Evolutionary conservation across 2,797 vertebrate species (phyloP).

Genomic region (Cirrhinus mrigala): DNA sequence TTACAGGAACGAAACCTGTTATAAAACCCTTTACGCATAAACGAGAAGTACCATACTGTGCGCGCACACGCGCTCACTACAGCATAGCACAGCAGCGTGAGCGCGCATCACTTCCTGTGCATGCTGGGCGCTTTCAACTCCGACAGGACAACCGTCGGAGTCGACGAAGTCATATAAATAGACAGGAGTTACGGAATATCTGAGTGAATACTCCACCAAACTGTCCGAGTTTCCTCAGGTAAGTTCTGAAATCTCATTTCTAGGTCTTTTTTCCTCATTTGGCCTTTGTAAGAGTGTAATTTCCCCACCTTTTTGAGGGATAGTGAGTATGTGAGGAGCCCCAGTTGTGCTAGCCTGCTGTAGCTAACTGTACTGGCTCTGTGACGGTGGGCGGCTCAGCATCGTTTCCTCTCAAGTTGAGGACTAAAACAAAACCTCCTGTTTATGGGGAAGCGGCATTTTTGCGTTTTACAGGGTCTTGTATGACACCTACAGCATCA

Average conservation of each 20-base stretch:
- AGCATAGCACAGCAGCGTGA: background rate
- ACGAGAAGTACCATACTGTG: background rate
- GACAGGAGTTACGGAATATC: background rate
- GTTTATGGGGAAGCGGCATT: background rate
- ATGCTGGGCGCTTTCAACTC: constrained; percentile 45
- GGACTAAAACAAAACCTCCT: background rate
- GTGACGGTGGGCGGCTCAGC: background rate
- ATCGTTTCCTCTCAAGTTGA: constrained; percentile 24
- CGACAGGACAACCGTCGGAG: constrained; percentile 29
- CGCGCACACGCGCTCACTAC: background rate
- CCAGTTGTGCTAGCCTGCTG: constrained; percentile 50
- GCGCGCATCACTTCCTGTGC: constrained; percentile 64
- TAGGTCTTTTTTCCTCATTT: background rate
- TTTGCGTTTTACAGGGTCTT: background rate
- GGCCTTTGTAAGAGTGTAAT: background rate
- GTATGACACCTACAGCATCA: background rate
- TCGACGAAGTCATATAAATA: constrained; percentile 3
- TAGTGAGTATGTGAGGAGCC: constrained; percentile 16
- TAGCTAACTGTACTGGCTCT: constrained; percentile 9
- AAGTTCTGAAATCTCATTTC: background rate
- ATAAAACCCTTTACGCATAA: background rate
- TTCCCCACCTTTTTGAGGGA: background rate
- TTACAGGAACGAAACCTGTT: background rate
- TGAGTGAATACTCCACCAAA: background rate
- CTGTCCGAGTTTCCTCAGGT: background rate